Evolutionary conservation across 1,140 invertebrate genomes (phyloP).

Genomic region (Cheumatopsyche charites): DNA sequence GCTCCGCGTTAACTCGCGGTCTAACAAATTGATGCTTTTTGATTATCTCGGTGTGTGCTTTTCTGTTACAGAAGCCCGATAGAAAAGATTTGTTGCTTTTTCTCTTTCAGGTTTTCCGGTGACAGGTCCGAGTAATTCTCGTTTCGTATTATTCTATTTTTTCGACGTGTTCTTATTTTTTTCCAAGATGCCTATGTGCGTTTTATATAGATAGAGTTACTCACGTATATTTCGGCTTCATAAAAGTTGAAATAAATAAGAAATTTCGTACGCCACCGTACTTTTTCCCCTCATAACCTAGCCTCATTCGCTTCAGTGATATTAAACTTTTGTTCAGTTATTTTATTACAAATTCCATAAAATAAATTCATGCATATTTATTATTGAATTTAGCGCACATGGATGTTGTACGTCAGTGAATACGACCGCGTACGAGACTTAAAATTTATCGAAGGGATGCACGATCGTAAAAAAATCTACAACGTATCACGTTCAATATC

Average conservation of each 20-base stretch:
- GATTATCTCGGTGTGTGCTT: slow-evolving; percentile 41
- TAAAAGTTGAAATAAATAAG: slow-evolving; percentile 29
- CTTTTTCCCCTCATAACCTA: too few species aligned
- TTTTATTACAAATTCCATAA: too few species aligned
- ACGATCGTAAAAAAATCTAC: background rate
- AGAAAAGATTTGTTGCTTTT: slow-evolving; percentile 42
- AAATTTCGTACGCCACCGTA: slow-evolving; percentile 5
- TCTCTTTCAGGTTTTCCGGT: slow-evolving; percentile 19
- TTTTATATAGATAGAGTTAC: background rate
- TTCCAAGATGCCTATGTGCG: too few species aligned
- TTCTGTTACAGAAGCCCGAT: slow-evolving; percentile 29
- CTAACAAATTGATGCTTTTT: slow-evolving; percentile 44
- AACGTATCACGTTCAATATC: background rate
- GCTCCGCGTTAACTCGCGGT: slow-evolving; percentile 27
- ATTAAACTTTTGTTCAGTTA: too few species aligned
- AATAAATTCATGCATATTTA: too few species aligned
- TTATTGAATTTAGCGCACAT: too few species aligned
- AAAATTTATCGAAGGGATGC: too few species aligned
- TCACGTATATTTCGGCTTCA: slow-evolving; percentile 5
- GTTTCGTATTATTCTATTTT: slow-evolving; percentile 14
- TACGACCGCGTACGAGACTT: too few species aligned
- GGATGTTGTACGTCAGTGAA: too few species aligned
- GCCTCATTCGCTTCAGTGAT: too few species aligned
- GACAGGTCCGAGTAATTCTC: slow-evolving; percentile 25
- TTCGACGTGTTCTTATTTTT: background rate